phyloP scores from a whole-genome alignment of 1,140 invertebrate genomes.

The Drosophila nasuta region DNA sequence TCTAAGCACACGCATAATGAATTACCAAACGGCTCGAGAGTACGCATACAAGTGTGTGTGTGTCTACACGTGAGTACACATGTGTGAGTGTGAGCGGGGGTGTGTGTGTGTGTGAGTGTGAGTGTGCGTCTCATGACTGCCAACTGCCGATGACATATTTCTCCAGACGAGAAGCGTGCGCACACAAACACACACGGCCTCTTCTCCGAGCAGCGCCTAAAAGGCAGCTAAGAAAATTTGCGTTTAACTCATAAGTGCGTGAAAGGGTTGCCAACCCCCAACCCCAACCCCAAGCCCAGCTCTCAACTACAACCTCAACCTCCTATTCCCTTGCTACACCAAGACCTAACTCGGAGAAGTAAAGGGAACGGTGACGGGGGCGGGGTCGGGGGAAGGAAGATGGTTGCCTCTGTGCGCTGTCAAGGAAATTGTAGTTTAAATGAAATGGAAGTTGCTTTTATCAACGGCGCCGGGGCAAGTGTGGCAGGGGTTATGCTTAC shows the following conservation, averaged over 20 bases:
- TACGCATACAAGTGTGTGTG: not conserved
- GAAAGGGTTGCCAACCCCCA: conserved; percentile 71
- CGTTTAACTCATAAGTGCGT: conserved; percentile 83
- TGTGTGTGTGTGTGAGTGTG: conserved; percentile 2
- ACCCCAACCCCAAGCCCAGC: conserved; percentile 4
- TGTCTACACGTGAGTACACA: conserved; percentile 14
- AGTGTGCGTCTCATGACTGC: conserved; percentile 36
- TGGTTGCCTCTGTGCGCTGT: conserved; percentile 72
- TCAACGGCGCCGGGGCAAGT: conserved; percentile 66
- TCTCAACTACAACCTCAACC: not conserved
- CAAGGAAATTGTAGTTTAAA: conserved; percentile 84
- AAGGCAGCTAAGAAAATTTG: conserved; percentile 83
- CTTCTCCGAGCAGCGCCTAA: conserved; percentile 60
- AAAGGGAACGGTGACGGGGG: too few species aligned
- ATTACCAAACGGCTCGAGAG: conserved; percentile 65
- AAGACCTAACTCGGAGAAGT: not conserved
- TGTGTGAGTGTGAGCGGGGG: not conserved
- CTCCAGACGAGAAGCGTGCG: conserved; percentile 59
- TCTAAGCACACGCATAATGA: conserved; percentile 83
- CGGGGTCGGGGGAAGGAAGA: conserved; percentile 25
- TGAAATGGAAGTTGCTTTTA: conserved; percentile 84
- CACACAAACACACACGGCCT: conserved; percentile 1
- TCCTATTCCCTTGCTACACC: conserved; percentile 17
- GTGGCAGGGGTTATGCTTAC: conserved; percentile 25
- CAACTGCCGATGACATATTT: conserved; percentile 83